Conservation (phyloP, 2,888 invertebrate genomes). For the Coleophora deauratella region DNA sequence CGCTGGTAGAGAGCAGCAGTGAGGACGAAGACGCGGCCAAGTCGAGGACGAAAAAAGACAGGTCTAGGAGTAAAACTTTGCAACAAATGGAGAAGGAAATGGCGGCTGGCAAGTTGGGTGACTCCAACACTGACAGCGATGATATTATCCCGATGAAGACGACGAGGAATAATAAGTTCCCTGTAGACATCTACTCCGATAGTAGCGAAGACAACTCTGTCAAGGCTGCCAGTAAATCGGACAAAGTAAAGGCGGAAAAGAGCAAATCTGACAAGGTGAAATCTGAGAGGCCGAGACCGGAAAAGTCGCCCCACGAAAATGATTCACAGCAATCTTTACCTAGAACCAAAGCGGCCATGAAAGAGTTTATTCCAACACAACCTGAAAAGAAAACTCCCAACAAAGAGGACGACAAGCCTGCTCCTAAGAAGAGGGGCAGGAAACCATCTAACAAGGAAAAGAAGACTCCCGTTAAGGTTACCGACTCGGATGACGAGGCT, state of each 20-base stretch:
- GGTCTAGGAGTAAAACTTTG: slow-evolving; percentile 74
- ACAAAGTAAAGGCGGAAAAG: slow-evolving; percentile 59
- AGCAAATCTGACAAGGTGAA: slow-evolving; percentile 49
- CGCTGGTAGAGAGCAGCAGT: slow-evolving; percentile 74
- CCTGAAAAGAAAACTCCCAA: slow-evolving; percentile 41
- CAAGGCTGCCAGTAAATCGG: slow-evolving; percentile 58
- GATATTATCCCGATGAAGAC: slow-evolving; percentile 80
- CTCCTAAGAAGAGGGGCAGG: slow-evolving; percentile 56
- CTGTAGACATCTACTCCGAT: slow-evolving; percentile 88
- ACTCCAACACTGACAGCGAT: slow-evolving; percentile 85
- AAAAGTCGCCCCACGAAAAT: slow-evolving; percentile 76
- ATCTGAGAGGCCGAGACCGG: slow-evolving; percentile 74
- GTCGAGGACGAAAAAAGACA: slow-evolving; percentile 52
- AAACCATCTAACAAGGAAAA: slow-evolving; percentile 66
- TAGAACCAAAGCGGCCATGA: slow-evolving; percentile 88
- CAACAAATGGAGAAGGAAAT: slow-evolving; percentile 85
- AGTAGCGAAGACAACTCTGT: slow-evolving; percentile 76
- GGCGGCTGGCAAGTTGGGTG: slow-evolving; percentile 63
- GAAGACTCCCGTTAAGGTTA: slow-evolving; percentile 34
- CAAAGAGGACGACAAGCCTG: slow-evolving; percentile 42
- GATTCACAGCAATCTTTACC: slow-evolving; percentile 80
- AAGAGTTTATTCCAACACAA: slow-evolving; percentile 80
- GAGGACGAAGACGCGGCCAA: slow-evolving; percentile 75
- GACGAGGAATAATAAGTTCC: slow-evolving; percentile 71
- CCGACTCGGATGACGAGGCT: slow-evolving; percentile 56